These are phyloP conservation scores for Pycnonotus jocosus DNA, from an alignment of 2,113 vertebrate genomes.

Conservation along the genomic window DNA sequence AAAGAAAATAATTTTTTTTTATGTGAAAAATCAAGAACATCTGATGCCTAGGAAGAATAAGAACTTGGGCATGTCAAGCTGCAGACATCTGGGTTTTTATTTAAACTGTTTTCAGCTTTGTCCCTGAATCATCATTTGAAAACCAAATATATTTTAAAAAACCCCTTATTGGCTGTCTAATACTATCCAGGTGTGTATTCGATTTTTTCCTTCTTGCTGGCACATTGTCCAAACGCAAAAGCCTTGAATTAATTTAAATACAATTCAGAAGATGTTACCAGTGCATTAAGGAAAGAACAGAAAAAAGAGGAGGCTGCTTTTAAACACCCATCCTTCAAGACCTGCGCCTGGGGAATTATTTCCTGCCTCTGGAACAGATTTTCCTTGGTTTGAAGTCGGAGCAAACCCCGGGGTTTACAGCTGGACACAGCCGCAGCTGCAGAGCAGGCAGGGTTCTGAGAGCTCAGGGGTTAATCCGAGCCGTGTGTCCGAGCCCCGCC, in stretches of 20 bases:
- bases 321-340: background rate
- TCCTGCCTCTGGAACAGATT: background rate
- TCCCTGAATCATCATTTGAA: background rate
- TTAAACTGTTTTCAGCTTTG: background rate
- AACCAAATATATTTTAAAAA: background rate
- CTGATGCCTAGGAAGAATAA: background rate
- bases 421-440: background rate
- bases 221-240: background rate
- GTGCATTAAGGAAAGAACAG: background rate
- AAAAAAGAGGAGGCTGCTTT: background rate
- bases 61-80: background rate
- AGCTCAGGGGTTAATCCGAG: background rate
- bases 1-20: conserved; percentile 12
- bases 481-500: background rate
- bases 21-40: conserved; percentile 7
- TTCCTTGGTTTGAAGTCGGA: background rate
- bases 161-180: background rate
- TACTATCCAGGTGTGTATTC: background rate
- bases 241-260: background rate
- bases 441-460: background rate
- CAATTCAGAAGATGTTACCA: background rate
- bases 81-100: conserved; percentile 2
- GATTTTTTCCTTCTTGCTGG: background rate
- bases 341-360: background rate
- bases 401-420: background rate